These are phyloP conservation scores for Aproaerema taeniolella DNA, from an alignment of 2,888 invertebrate species.

Conservation along the genomic window DNA sequence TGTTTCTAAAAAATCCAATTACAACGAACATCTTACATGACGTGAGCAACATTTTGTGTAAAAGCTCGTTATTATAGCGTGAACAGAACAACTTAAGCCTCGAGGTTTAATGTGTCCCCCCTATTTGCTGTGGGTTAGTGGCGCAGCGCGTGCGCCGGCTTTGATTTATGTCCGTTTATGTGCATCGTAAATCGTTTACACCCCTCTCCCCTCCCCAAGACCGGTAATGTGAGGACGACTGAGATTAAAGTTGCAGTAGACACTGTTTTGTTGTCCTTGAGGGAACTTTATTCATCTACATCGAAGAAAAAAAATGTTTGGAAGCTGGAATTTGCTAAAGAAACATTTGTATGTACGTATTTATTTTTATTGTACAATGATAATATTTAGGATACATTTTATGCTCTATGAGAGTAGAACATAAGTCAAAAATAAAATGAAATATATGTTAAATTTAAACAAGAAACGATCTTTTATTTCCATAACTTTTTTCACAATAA, in stretches of 20 bases:
- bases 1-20: neutral
- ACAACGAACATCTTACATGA: neutral
- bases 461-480: too few species aligned
- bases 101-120: neutral
- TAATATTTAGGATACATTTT: too few species aligned
- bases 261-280: too few species aligned
- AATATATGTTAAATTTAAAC: too few species aligned
- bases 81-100: neutral
- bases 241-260: too few species aligned
- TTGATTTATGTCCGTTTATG: conserved; percentile 4
- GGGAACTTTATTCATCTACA: neutral
- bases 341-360: neutral
- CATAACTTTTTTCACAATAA: too few species aligned
- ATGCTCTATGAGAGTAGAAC: too few species aligned
- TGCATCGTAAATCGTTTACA: conserved; percentile 8
- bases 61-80: too few species aligned
- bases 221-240: conserved; percentile 2
- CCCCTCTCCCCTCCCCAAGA: too few species aligned
- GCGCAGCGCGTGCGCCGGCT: neutral
- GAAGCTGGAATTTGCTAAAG: neutral
- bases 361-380: too few species aligned
- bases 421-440: too few species aligned
- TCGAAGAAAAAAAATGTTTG: neutral
- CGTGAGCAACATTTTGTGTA: too few species aligned
- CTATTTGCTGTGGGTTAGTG: neutral